Evolutionary conservation across 1,140 invertebrate species (phyloP), one percentile per base, ranked within the genome.

Genomic region (Drosophila tristis): DNA sequence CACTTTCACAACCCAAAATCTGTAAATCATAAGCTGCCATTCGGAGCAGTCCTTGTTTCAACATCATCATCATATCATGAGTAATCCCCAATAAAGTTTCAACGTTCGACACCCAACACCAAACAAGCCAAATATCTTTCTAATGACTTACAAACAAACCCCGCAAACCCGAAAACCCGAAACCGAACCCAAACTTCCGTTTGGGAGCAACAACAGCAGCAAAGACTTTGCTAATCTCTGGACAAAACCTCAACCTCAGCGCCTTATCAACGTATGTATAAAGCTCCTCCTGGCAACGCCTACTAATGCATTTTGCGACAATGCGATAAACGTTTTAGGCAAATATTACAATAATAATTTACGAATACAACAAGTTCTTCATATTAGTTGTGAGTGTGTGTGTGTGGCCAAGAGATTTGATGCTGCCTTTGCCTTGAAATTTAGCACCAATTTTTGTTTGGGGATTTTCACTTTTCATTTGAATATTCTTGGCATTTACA

Each of bases 381-480:
- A 57, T 61, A 26, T 56, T 65, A 61, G 59, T 71, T 35, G 55
- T 55, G 58, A 60, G 35, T 16, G 54, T 63, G 57, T 31, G 48
- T 54, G 53, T 77, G 44, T 43, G 59, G 47, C 31, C 39, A 26
- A 20, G 42, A 43, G 44, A 56, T 51, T 67, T 48, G n/a, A 25
- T 25, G 9, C 48, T 20, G 20, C 20, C 20, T 20, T 20, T 20
- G 49, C 48, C 68, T 60, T 66, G 43, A 45, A 63, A 26, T 15
- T 9, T 5, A 43, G 50, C 13, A 8, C 15, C 31, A 56, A 61
- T 47, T 51, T 16, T 16, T 49, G 49, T 53, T 58, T 47, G 16
- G 25, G 29, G 26, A 67, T 72, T 85, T 85, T 80, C 80, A 85
- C 80, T 84, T 84, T 81, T 68, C 66, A 80, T 80, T 72, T n/a